Evolutionary conservation across 2,797 vertebrate genomes (phyloP), one percentile per base, ranked within the genome.

Genomic region (Siniperca undulata): DNA sequence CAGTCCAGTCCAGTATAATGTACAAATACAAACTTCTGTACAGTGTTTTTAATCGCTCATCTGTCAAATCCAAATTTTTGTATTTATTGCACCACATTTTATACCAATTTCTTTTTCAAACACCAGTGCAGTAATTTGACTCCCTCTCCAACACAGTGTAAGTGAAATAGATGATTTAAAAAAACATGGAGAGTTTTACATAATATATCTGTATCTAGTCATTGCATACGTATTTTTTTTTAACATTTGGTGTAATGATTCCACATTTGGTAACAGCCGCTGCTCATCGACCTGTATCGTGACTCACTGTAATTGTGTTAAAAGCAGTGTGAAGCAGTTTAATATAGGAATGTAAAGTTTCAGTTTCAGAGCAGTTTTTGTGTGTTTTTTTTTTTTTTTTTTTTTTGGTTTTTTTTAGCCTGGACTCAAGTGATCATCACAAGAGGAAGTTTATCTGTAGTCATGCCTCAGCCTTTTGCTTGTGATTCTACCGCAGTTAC

Each of bases 11-110:
- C 88, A 87, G 90, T 93, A 90, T 93, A 80, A 91, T 93, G 93
- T 92, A 94, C 91, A 92, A 93, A 92, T 85, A 88, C 88, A 90
- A 90, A 89, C 90, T 89, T 50, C 88, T 95, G 94, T 94, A 93
- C 92, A 94, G 94, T 95, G 94, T 95, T 95, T 95, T 94, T 94
- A 95, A 93, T 91, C 86, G 75, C 90, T 94, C 93, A 94, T 95
- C 90, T 89, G 85, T 94, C 91, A 90, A 88, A 94, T 92, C 84
- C 59, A 82, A 87, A 86, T 22, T 86, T 92, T 93, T 95, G 90
- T 94, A 93, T 93, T 93, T 92, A 90, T 90, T 89, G 90, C 93
- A 93, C 93, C 91, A 86, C 89, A 91, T 95, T 94, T 94, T 94
- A 91, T 94, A 95, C 89, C 78, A 80, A 80, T 94, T 94, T 94